These are phyloP conservation scores for Oopsacas minuta DNA, from an alignment of 37 sponge, comb jelly and placozoan genomes.

Conservation along the genomic window DNA sequence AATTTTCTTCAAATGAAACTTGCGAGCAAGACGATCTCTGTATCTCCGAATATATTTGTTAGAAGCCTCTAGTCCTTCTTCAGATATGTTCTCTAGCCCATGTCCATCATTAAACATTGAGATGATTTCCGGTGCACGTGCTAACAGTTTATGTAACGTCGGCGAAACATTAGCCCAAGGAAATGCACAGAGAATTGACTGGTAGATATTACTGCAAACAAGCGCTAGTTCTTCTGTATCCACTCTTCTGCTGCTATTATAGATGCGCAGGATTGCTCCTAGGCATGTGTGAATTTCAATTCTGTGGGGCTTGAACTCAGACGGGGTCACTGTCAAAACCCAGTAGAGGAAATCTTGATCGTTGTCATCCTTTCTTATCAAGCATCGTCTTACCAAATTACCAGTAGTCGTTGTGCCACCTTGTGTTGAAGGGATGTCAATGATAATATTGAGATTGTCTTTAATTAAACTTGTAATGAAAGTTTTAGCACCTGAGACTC, in stretches of 20 bases:
- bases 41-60: background rate
- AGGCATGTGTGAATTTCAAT: background rate
- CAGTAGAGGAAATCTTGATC: background rate
- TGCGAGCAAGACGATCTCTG: background rate
- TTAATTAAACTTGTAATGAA: background rate
- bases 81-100: background rate
- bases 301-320: background rate
- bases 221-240: background rate
- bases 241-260: background rate
- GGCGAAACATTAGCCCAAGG: background rate
- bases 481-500: background rate
- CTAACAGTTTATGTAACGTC: background rate
- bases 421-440: background rate
- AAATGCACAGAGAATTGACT: background rate
- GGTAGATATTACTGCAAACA: background rate
- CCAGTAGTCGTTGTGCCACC: background rate
- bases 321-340: background rate
- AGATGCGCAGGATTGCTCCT: background rate
- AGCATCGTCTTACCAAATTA: background rate
- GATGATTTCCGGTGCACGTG: background rate
- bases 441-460: background rate
- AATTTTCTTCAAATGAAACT: background rate
- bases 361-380: background rate
- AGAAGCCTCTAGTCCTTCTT: background rate
- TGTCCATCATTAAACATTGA: background rate